A percentile compares a stretch with the other conserved stretches of the same genome.
Evolutionary conservation across 2,113 vertebrate species (phyloP).

Genomic region (Otis tarda): DNA sequence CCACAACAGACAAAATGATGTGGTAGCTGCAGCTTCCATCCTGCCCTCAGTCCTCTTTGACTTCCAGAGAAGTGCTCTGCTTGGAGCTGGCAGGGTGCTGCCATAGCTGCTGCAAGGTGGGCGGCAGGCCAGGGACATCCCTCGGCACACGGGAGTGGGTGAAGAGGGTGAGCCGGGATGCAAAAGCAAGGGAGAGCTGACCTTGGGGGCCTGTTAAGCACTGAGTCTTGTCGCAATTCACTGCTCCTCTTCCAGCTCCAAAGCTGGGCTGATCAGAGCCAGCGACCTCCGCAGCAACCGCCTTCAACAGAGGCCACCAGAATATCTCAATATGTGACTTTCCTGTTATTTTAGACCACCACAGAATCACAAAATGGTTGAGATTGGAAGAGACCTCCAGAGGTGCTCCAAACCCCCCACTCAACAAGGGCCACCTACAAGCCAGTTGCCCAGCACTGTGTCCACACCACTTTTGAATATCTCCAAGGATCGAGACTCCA

Average conservation of each 20-base stretch:
- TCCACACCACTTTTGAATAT: not conserved
- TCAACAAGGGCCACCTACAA: not conserved
- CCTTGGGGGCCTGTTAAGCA: not conserved
- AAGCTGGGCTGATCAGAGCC: not conserved
- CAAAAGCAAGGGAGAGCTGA: not conserved
- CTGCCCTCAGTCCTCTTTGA: not conserved
- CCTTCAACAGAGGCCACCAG: not conserved
- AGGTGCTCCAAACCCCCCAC: not conserved
- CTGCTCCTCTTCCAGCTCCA: not conserved
- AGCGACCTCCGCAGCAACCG: not conserved
- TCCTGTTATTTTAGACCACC: not conserved
- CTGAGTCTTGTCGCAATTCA: not conserved
- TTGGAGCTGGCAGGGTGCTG: not conserved
- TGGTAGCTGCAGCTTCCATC: not conserved
- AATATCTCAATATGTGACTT: not conserved
- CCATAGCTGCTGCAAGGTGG: not conserved
- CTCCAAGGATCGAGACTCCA: not conserved
- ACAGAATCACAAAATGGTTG: not conserved
- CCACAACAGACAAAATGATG: not conserved
- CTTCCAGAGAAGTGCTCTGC: not conserved
- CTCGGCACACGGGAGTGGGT: accelerated
- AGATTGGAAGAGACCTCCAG: not conserved
- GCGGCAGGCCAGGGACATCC: not conserved
- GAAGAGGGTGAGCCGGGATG: not conserved
- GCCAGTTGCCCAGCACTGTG: not conserved